Conservation (phyloP, 2,797 vertebrate species). For the Spheniscus humboldti region DNA sequence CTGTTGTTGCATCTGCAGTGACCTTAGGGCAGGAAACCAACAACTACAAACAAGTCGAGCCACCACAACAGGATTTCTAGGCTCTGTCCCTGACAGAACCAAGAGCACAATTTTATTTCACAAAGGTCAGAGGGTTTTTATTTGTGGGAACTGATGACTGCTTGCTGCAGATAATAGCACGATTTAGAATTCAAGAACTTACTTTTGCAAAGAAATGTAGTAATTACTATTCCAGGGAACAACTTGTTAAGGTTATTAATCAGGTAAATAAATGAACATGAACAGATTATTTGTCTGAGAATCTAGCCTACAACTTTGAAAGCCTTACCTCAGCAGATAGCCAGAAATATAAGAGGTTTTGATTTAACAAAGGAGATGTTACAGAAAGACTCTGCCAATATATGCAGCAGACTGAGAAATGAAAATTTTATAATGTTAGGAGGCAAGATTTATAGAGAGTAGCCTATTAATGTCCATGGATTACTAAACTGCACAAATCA, state of each 20-base stretch:
- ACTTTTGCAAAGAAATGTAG: neutral
- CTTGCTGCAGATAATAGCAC: neutral
- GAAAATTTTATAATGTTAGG: neutral
- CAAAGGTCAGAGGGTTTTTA: neutral
- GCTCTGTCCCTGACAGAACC: neutral
- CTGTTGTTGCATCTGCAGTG: neutral
- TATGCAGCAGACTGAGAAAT: neutral
- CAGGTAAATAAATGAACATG: neutral
- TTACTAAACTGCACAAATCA: neutral
- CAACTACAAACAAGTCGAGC: neutral
- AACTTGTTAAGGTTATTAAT: neutral
- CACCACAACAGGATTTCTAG: neutral
- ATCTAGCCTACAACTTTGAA: neutral
- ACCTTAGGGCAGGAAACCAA: neutral
- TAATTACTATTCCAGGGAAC: neutral
- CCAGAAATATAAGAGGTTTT: neutral
- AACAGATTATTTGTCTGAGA: neutral
- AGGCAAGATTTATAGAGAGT: neutral
- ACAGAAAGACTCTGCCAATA: neutral
- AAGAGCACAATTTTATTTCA: neutral
- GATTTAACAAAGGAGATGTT: neutral
- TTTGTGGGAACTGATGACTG: neutral
- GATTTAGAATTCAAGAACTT: neutral
- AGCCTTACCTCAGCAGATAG: neutral
- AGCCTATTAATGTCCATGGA: neutral